Evolutionary conservation across 1,140 invertebrate genomes (phyloP).

Genomic region (Heliothis virescens): DNA sequence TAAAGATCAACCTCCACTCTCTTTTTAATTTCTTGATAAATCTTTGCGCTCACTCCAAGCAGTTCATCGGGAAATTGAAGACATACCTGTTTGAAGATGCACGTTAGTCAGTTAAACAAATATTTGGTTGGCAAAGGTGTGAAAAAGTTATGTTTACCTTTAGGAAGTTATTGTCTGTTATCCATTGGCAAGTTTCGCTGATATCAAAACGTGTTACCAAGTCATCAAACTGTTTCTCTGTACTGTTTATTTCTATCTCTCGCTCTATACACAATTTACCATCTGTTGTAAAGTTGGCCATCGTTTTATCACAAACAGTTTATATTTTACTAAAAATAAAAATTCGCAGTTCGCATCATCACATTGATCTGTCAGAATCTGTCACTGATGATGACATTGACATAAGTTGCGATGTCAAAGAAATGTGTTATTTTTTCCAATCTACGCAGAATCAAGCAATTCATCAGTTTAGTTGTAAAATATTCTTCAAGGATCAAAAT

Average conservation of each 20-base stretch:
- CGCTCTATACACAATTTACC: conserved; percentile 78
- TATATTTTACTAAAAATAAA: background rate
- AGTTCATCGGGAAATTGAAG: conserved; percentile 96
- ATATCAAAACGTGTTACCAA: conserved; percentile 68
- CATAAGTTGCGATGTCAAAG: too few species aligned
- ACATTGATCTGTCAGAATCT: background rate
- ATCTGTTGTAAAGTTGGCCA: conserved; percentile 79
- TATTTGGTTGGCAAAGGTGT: background rate
- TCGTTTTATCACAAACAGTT: conserved; percentile 46
- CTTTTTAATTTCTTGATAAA: conserved; percentile 89
- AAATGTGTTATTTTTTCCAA: too few species aligned
- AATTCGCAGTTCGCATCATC: background rate
- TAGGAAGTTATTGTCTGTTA: conserved; percentile 87
- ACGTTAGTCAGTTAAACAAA: background rate
- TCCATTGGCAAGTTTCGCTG: conserved; percentile 87
- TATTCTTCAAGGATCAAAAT: too few species aligned
- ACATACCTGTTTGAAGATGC: conserved; percentile 88
- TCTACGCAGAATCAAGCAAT: too few species aligned
- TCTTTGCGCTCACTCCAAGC: conserved; percentile 89
- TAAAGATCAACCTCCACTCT: conserved; percentile 89
- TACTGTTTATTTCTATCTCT: conserved; percentile 59
- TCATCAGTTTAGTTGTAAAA: too few species aligned
- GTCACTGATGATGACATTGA: too few species aligned
- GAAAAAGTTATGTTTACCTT: conserved; percentile 86
- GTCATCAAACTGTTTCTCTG: conserved; percentile 59